Percentiles rank a stretch among this genome's conserved stretches.
These are phyloP conservation scores for Rhinopomastus cyanomelas DNA, from an alignment of 2,113 vertebrate genomes.

Conservation along the genomic window DNA sequence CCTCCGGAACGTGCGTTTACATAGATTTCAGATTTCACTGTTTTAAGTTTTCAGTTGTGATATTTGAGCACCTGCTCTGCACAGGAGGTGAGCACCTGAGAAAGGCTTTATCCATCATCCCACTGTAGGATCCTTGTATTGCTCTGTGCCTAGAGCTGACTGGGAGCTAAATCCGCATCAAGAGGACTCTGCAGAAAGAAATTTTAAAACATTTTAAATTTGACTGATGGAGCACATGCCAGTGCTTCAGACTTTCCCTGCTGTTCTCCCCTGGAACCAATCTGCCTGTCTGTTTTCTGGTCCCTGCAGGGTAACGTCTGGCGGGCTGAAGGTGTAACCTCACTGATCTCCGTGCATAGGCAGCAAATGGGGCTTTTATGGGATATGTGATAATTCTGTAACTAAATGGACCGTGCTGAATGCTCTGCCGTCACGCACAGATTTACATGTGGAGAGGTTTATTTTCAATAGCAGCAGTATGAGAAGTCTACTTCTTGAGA, in stretches of 20 bases:
- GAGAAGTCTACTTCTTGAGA: neutral
- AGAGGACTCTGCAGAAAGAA: neutral
- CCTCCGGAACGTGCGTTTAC: neutral
- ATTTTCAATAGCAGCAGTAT: neutral
- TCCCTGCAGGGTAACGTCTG: neutral
- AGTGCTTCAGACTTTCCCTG: neutral
- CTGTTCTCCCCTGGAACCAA: neutral
- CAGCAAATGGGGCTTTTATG: neutral
- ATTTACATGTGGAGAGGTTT: neutral
- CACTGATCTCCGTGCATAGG: neutral
- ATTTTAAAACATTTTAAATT: neutral
- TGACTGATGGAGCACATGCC: neutral
- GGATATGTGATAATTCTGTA: neutral
- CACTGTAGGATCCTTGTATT: neutral
- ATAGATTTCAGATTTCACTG: neutral
- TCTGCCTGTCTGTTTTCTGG: neutral
- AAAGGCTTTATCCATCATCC: neutral
- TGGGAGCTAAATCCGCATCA: neutral
- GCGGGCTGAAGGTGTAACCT: neutral
- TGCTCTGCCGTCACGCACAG: fast-evolving
- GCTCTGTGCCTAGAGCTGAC: neutral
- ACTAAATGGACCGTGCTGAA: neutral
- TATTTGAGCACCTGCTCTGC: neutral
- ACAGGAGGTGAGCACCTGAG: neutral
- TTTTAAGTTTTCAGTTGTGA: neutral